Conservation (phyloP, 23 tunicate species). For the Styela plicata region DNA sequence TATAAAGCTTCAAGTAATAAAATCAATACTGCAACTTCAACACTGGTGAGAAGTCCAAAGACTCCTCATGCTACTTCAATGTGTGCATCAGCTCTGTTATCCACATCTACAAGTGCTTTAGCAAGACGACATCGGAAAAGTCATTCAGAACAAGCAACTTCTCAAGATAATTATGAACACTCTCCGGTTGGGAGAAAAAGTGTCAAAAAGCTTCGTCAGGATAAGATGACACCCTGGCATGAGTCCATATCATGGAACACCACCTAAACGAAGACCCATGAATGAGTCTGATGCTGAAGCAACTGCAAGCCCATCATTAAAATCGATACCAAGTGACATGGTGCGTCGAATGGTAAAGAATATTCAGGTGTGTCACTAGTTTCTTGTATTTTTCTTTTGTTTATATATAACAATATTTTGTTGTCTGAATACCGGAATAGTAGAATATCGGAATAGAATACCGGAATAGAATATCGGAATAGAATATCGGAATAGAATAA, state of each 20-base stretch:
- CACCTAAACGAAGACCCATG: background rate
- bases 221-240: background rate
- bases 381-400: too few species aligned
- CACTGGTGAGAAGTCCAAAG: background rate
- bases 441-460: too few species aligned
- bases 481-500: too few species aligned
- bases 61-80: background rate
- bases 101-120: background rate
- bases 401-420: too few species aligned
- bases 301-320: constrained; percentile 49
- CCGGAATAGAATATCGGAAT: too few species aligned
- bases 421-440: too few species aligned
- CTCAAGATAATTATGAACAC: background rate
- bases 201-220: background rate
- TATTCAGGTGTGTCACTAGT: constrained; percentile 66
- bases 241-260: background rate
- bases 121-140: constrained; percentile 6
- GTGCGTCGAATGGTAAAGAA: constrained; percentile 53
- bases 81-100: background rate
- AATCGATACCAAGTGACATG: constrained; percentile 47
- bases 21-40: background rate
- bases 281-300: background rate
- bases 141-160: background rate
- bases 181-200: background rate
- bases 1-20: background rate